Evolutionary conservation across 2,113 vertebrate species (phyloP).

Genomic region (Athene cunicularia): DNA sequence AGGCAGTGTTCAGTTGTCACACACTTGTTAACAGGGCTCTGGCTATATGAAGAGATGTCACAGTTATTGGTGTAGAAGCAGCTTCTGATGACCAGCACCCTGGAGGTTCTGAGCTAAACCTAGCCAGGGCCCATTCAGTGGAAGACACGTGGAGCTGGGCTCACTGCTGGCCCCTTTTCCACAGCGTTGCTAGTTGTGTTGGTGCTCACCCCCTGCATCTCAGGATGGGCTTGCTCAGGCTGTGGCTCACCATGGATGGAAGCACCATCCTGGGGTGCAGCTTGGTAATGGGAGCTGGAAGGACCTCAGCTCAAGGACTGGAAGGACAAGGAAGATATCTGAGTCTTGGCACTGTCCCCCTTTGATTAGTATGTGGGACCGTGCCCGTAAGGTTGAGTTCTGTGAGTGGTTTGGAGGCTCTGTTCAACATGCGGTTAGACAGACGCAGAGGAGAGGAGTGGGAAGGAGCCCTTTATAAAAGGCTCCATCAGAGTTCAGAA

Average conservation of each 20-base stretch:
- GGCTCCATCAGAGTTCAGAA: neutral
- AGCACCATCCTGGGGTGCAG: no score
- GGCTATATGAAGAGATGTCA: neutral
- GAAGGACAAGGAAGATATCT: neutral
- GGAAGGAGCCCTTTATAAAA: neutral
- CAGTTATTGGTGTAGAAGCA: neutral
- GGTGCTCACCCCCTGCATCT: neutral
- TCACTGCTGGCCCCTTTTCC: neutral
- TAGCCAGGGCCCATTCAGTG: neutral
- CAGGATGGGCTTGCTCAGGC: accelerated
- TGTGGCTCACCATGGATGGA: accelerated
- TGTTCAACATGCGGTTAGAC: neutral
- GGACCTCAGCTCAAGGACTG: accelerated
- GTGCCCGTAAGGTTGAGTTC: neutral
- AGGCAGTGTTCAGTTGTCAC: neutral
- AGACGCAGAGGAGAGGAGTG: neutral
- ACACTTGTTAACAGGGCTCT: neutral
- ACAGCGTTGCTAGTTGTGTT: accelerated
- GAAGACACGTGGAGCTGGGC: neutral
- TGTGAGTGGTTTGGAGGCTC: neutral
- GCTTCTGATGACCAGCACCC: neutral
- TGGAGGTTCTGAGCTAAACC: neutral
- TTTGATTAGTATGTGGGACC: neutral
- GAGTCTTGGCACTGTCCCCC: neutral
- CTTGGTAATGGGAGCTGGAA: neutral